These are phyloP conservation scores for Tetrapedia diversipes DNA, from an alignment of 2,888 invertebrate genomes.

Conservation along the genomic window DNA sequence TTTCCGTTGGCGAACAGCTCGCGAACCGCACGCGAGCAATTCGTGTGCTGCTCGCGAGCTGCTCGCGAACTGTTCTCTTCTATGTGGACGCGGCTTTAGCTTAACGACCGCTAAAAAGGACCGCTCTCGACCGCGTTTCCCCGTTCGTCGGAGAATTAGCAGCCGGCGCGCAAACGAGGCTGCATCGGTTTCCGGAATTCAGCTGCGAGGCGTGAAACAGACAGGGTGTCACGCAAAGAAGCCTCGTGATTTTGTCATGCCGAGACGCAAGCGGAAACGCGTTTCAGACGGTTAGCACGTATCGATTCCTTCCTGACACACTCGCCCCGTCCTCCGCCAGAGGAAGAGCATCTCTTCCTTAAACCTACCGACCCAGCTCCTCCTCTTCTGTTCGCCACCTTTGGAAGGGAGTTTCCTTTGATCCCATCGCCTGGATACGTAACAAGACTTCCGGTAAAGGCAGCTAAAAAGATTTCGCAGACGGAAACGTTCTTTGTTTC, in stretches of 20 bases:
- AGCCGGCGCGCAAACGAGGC: too few relatives aligned
- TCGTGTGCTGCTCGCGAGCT: too few relatives aligned
- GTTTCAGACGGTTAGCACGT: constrained; percentile 72
- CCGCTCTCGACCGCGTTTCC: neutral
- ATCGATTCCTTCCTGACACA: constrained; percentile 72
- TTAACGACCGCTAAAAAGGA: too few relatives aligned
- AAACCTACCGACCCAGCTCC: constrained; percentile 33
- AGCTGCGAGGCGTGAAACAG: neutral
- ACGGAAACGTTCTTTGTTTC: neutral
- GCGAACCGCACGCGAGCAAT: too few relatives aligned
- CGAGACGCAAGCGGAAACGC: constrained; percentile 62
- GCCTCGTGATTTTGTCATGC: constrained; percentile 58
- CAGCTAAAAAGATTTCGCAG: constrained; percentile 30
- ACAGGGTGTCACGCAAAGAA: too few relatives aligned
- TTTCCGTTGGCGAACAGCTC: too few relatives aligned
- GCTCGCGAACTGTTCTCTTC: too few relatives aligned
- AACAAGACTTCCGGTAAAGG: constrained; percentile 38
- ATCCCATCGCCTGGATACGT: constrained; percentile 46
- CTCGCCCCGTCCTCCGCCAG: constrained; percentile 26
- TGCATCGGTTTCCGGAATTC: neutral
- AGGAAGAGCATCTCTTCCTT: constrained; percentile 62
- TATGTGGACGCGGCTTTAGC: too few relatives aligned
- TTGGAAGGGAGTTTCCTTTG: constrained; percentile 52
- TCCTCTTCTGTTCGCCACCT: constrained; percentile 18
- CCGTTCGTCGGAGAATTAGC: neutral